Percentiles rank a stretch among this genome's conserved stretches.
phyloP scores from a whole-genome alignment of 2,113 vertebrate species.

The Syngnathus floridae region DNA sequence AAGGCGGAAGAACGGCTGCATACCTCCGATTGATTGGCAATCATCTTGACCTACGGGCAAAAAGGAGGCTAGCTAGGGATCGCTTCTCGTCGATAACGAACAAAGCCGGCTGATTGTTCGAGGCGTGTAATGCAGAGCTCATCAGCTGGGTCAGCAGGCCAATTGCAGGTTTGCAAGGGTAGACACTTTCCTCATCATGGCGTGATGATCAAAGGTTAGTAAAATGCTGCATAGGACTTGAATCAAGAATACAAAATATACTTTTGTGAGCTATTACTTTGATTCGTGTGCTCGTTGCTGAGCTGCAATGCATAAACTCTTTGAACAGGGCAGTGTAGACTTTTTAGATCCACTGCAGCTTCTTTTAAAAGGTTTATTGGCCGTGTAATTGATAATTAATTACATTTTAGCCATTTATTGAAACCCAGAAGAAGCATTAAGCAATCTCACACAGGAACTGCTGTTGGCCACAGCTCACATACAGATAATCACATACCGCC shows the following conservation, averaged over 20 bases:
- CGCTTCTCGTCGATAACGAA: slow-evolving; percentile 53
- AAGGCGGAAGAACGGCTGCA: slow-evolving; percentile 30
- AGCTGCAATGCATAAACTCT: too few species aligned
- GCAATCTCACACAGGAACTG: too few species aligned
- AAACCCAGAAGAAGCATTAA: too few species aligned
- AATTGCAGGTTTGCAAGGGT: slow-evolving; percentile 42
- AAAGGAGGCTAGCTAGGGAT: slow-evolving; percentile 23
- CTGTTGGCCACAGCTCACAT: too few species aligned
- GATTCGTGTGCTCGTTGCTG: too few species aligned
- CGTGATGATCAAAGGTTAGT: slow-evolving; percentile 3
- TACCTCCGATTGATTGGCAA: slow-evolving; percentile 58
- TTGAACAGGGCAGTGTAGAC: too few species aligned
- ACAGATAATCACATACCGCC: too few species aligned
- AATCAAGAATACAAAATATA: not conserved
- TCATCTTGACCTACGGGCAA: slow-evolving; percentile 51
- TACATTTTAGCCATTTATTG: not conserved
- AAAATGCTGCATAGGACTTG: not conserved
- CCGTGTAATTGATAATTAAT: too few species aligned
- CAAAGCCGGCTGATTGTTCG: slow-evolving; percentile 59
- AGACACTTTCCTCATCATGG: slow-evolving; percentile 47
- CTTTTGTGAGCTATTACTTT: not conserved
- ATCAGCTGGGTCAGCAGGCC: slow-evolving; percentile 58
- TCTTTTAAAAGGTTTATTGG: too few species aligned
- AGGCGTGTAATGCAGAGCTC: slow-evolving; percentile 36
- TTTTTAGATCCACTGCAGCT: too few species aligned